Base-by-base conservation (phyloP, 2,797 vertebrate species). In the Chloroceryle amazona region DNA sequence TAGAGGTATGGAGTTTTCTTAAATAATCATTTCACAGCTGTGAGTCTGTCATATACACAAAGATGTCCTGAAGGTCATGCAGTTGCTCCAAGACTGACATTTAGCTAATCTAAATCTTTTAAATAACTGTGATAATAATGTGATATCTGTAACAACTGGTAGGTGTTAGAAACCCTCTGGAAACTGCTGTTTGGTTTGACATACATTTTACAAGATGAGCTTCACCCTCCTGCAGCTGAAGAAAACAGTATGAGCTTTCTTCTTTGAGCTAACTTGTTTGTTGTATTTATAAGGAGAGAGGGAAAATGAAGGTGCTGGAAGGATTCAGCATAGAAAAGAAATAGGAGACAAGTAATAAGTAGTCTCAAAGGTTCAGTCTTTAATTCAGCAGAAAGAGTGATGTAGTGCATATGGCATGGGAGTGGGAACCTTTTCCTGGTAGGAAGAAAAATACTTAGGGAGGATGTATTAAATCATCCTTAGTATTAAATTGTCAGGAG, bases 81-180 rank as follows among this genome's bases (percentile, higher is more conserved):
- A 78, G 78, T 94, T 91, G 52, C 63, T 88, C 51, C 0, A 16
- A 95, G 92, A 95, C 71, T 96, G 96, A 96, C 95, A 95, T 95
- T 95, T 96, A 92, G 62, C 95, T 96, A 93, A 97, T 95, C 92
- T 95, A 66, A 94, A 83, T 90, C 87, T 86, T 95, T 57, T 61
- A 88, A 96, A 85, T 93, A 95, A 92, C 86, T 87, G 28, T 91
- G 95, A 96, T 97, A 95, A 91, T 91, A 86, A 54, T 44, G 49
- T 74, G 91, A 91, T 96, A 92, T 74, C 60, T 57, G 1, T 92
- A 96, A 96, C 86, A 89, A 94, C 89, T 89, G 65, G 26, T 83
- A 93, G 75, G 89, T 95, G 95, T 94, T 94, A 93, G 87, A 89
- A 97, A 87, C 72, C 52, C 55, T 79, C 52, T 93, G 81, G 79